A percentile compares a stretch with the other conserved stretches of the same genome.
Conservation (phyloP, 2,888 invertebrate genomes). For the Cyrtodaria siliqua region DNA sequence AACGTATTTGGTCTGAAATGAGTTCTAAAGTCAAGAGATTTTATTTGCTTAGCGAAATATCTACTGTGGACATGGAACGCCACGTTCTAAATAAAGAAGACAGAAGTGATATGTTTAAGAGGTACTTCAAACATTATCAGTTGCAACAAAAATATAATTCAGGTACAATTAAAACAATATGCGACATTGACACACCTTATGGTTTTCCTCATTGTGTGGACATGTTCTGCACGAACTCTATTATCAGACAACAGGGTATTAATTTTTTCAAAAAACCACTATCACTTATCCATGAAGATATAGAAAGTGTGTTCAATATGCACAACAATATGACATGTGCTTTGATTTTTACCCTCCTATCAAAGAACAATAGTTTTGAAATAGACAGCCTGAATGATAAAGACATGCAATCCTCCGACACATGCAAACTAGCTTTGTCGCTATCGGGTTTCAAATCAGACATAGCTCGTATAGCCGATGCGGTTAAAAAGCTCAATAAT, state of each 20-base stretch:
- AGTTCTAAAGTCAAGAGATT: conserved; percentile 10
- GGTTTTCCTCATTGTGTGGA: conserved; percentile 43
- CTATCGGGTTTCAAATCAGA: too few species aligned
- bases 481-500: too few species aligned
- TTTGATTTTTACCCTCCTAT: neutral
- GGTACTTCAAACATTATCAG: conserved; percentile 21
- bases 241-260: conserved; percentile 7
- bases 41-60: neutral
- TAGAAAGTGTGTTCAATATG: conserved; percentile 1
- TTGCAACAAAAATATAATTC: neutral
- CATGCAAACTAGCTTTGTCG: neutral
- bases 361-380: neutral
- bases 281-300: conserved; percentile 15
- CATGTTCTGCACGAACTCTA: conserved; percentile 30
- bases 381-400: too few species aligned
- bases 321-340: conserved; percentile 20
- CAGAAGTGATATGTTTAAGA: conserved; percentile 7
- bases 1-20: conserved; percentile 8
- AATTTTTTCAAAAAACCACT: conserved; percentile 28
- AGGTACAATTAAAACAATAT: neutral
- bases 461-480: too few species aligned
- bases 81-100: too few species aligned
- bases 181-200: conserved; percentile 3
- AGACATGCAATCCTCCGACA: neutral
- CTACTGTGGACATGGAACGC: conserved; percentile 25